phyloP scores from a whole-genome alignment of 2,888 invertebrate genomes.

The Lithophane socia region DNA sequence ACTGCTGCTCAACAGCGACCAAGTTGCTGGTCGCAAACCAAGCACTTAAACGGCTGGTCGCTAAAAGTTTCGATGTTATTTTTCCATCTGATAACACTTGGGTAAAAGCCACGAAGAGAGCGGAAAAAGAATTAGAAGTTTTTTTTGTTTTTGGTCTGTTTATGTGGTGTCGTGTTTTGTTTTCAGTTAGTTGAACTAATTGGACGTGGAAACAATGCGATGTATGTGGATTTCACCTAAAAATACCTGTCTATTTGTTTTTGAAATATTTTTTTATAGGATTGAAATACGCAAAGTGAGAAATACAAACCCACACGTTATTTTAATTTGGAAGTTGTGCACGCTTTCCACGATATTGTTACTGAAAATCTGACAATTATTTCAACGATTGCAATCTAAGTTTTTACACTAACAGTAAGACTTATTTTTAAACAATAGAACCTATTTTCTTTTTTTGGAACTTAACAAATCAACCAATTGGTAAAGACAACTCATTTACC shows the following conservation, averaged over 20 bases:
- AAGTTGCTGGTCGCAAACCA: slow-evolving; percentile 58
- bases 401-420: background rate
- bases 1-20: slow-evolving; percentile 41
- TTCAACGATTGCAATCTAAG: background rate
- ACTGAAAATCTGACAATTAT: background rate
- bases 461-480: background rate
- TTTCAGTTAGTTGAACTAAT: background rate
- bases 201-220: background rate
- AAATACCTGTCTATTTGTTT: background rate
- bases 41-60: slow-evolving; percentile 59
- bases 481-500: background rate
- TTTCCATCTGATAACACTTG: slow-evolving; percentile 67
- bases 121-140: background rate
- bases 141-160: background rate
- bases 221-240: background rate
- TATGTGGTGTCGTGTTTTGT: background rate
- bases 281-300: background rate
- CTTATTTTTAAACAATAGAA: background rate
- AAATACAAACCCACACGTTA: background rate
- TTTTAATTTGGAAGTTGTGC: background rate
- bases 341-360: background rate
- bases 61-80: slow-evolving; percentile 67
- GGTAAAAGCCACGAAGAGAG: slow-evolving; percentile 40
- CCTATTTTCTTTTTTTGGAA: background rate
- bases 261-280: background rate